These are phyloP conservation scores for Gonioctena quinquepunctata DNA, from an alignment of 1,140 invertebrate genomes.

Conservation along the genomic window DNA sequence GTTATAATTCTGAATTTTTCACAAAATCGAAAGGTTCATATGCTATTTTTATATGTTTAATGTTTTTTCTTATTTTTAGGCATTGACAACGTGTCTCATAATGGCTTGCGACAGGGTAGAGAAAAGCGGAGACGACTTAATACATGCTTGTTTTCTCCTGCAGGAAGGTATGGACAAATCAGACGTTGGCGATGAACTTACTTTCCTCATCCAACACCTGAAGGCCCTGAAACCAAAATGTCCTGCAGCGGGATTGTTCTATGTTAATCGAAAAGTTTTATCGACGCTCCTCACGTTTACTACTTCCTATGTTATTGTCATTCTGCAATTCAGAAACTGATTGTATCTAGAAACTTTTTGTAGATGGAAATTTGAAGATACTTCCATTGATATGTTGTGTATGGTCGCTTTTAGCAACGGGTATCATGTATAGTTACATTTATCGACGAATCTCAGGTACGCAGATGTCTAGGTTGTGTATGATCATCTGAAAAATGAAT, in stretches of 20 bases:
- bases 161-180: not conserved
- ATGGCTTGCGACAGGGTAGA: not conserved
- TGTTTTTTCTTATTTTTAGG: no score
- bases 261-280: not conserved
- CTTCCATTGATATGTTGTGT: no score
- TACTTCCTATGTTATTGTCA: not conserved
- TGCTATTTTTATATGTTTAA: no score
- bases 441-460: no score
- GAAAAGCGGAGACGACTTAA: not conserved
- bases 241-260: not conserved
- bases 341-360: no score
- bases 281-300: not conserved
- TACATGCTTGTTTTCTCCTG: not conserved
- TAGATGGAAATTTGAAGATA: no score
- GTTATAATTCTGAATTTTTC: no score
- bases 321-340: not conserved
- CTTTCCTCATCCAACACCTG: not conserved
- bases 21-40: no score
- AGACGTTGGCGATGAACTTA: not conserved
- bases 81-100: not conserved
- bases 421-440: no score
- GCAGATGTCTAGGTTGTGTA: no score
- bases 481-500: no score
- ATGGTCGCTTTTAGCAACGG: no score
- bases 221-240: not conserved